These are phyloP conservation scores for Blastomussa wellsi DNA, from an alignment of 92 coral and sea anemone genomes.

Conservation along the genomic window DNA sequence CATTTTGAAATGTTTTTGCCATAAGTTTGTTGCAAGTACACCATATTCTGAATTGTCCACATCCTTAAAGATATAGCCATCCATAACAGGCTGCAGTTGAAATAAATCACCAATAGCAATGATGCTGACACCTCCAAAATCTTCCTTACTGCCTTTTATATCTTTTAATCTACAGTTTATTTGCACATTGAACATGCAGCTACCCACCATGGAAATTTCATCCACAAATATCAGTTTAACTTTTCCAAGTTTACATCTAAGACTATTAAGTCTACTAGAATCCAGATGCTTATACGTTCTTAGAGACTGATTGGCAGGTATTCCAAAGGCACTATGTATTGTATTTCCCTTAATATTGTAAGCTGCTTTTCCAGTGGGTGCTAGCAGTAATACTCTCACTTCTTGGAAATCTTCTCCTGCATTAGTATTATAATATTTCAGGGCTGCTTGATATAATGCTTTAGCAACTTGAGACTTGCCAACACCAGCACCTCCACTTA, in stretches of 20 bases:
- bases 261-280: constrained; percentile 27
- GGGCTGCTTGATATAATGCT: constrained; percentile 48
- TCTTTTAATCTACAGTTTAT: constrained; percentile 33
- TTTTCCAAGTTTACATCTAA: constrained; percentile 26
- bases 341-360: constrained; percentile 38
- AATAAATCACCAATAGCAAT: constrained; percentile 31
- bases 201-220: constrained; percentile 36
- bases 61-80: constrained; percentile 21
- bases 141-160: constrained; percentile 11
- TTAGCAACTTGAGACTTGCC: constrained; percentile 61
- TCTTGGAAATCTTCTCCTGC: constrained; percentile 40
- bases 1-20: constrained; percentile 30
- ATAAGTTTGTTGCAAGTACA: constrained; percentile 8
- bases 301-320: constrained; percentile 39
- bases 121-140: constrained; percentile 34
- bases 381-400: constrained; percentile 28
- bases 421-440: constrained; percentile 17
- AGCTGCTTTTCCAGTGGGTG: constrained; percentile 63
- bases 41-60: constrained; percentile 14
- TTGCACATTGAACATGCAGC: constrained; percentile 29
- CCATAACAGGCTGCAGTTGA: constrained; percentile 33
- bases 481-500: constrained; percentile 55
- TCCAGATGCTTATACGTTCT: background rate
- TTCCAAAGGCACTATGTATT: constrained; percentile 33
- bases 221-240: constrained; percentile 34